Evolutionary conservation across 2,888 invertebrate genomes (phyloP), one percentile per base, ranked within the genome.

Genomic region (Sphinx pinastri): DNA sequence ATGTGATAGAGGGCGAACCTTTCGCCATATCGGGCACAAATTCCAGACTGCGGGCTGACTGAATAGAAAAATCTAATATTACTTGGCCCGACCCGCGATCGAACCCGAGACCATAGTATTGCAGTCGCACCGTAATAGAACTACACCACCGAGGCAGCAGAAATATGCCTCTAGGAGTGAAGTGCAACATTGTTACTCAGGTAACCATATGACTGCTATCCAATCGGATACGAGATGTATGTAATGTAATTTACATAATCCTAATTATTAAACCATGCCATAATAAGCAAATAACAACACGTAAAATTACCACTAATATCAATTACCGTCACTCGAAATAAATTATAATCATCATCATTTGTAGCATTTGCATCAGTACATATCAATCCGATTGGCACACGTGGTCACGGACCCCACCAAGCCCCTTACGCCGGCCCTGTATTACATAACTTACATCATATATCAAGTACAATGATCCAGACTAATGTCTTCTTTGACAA

Each of bases 391-490:
- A 55, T 55, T n/a, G 10, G 16, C n/a, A 19, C 19, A 19, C 6
- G 19, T 52, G 52, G 55, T 19, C 55, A 1, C 19, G 19, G 55
- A 19, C 55, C 19, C 55, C 55, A 19, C 12, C 55, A 19, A 55
- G 10, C 4, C 55, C 19, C 55, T 19, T 0, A 55, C 10, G 11
- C 19, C 55, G 19, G 19, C 55, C 12, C 55, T 55, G 55, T 55
- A n/a, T 63, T 63, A 63, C 49, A 49, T 63, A 19, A 55, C 31
- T n/a, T n/a, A n/a, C n/a, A n/a, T n/a, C n/a, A 58, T 11, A 60
- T 11, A 14, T 12, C 60, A 45, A 63, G 16, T 49, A 49, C 63
- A 49, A 63, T 19, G 63, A 60, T 45, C 60, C 19, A 63, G 19
- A 47, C 19, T 63, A 63, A 63, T 63, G 12, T 16, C 16, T 49